phyloP scores from a whole-genome alignment of 2,113 vertebrate species.

The Elachura formosa region DNA sequence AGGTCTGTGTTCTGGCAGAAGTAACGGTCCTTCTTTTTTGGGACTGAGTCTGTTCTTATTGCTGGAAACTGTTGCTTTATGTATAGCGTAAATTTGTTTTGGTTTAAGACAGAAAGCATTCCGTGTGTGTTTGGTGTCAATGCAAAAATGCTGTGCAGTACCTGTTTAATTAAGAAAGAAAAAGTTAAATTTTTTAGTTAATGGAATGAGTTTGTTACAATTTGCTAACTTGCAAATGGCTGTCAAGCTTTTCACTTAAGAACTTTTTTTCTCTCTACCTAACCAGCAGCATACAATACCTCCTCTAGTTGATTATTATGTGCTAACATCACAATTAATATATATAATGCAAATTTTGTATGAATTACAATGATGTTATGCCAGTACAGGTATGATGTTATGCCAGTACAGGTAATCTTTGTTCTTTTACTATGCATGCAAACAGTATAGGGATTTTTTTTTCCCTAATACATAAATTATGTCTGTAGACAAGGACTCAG shows the following conservation, averaged over 20 bases:
- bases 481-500: not conserved
- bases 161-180: not conserved
- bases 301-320: not conserved
- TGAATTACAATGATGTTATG: not conserved
- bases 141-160: not conserved
- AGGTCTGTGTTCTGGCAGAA: not conserved
- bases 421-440: not conserved
- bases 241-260: not conserved
- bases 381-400: not conserved
- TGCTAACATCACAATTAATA: not conserved
- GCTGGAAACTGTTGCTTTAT: not conserved
- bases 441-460: not conserved
- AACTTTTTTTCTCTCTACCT: not conserved
- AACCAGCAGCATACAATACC: not conserved
- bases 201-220: not conserved
- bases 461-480: not conserved
- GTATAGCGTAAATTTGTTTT: not conserved
- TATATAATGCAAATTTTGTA: not conserved
- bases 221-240: not conserved
- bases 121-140: not conserved
- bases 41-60: not conserved
- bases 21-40: not conserved
- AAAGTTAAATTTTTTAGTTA: not conserved
- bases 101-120: not conserved
- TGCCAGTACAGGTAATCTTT: not conserved